These are phyloP conservation scores for Gastrophryne carolinensis DNA, from an alignment of 2,797 vertebrate genomes.

Conservation along the genomic window DNA sequence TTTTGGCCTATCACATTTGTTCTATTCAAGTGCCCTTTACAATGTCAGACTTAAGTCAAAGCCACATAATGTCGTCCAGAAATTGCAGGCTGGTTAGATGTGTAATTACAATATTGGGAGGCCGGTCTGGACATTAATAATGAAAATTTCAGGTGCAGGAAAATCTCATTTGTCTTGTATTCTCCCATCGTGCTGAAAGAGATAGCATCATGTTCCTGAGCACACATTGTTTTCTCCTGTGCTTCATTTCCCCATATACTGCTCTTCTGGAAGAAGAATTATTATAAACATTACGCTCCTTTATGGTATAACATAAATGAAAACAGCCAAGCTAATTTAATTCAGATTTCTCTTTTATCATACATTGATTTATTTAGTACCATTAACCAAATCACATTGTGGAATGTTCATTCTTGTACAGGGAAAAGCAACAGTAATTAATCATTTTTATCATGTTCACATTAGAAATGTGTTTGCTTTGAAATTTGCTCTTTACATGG, in stretches of 20 bases:
- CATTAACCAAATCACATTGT: constrained; percentile 50
- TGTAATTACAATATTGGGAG: constrained; percentile 26
- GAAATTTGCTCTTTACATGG: constrained; percentile 39
- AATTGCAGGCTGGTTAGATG: constrained; percentile 10
- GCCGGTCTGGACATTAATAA: constrained; percentile 15
- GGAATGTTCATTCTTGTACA: constrained; percentile 37
- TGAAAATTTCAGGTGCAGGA: constrained; percentile 14
- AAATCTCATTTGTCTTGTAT: constrained; percentile 24
- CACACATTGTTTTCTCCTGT: constrained; percentile 20
- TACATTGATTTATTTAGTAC: constrained; percentile 49
- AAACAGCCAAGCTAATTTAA: constrained; percentile 52
- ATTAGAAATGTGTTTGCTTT: constrained; percentile 45
- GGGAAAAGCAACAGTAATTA: constrained; percentile 41
- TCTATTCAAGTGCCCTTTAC: neutral
- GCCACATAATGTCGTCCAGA: neutral
- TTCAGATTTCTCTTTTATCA: constrained; percentile 51
- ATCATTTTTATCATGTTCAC: constrained; percentile 49
- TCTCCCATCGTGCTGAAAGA: constrained; percentile 3
- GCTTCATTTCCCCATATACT: constrained; percentile 17
- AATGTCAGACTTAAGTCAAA: neutral
- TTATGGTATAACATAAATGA: constrained; percentile 50
- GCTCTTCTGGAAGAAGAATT: constrained; percentile 36
- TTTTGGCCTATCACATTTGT: neutral
- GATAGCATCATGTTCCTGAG: constrained; percentile 14
- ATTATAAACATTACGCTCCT: constrained; percentile 49